Evolutionary conservation across 2,113 vertebrate genomes (phyloP).

Genomic region (Atherinomorus stipes): DNA sequence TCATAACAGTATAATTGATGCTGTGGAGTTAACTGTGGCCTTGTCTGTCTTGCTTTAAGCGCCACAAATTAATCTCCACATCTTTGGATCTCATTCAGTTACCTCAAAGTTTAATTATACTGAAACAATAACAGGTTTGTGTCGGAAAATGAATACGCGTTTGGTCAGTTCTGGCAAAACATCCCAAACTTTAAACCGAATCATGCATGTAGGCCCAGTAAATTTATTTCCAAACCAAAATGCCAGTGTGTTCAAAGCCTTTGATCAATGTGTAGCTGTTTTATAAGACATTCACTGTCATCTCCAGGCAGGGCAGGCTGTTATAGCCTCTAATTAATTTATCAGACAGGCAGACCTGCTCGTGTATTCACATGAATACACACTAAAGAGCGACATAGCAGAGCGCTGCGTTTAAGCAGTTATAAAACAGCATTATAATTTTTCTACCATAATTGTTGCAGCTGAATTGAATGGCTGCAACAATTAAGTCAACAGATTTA

Average conservation of each 20-base stretch:
- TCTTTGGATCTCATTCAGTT: neutral
- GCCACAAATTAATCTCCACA: neutral
- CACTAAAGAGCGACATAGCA: constrained; percentile 1
- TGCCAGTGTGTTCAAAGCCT: constrained; percentile 77
- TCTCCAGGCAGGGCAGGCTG: constrained; percentile 67
- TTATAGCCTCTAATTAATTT: constrained; percentile 72
- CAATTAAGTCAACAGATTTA: no score
- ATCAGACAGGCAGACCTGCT: constrained; percentile 33
- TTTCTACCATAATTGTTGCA: constrained; percentile 2
- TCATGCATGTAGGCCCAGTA: neutral
- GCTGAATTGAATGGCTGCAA: neutral
- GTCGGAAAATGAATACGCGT: neutral
- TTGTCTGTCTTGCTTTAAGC: constrained; percentile 1
- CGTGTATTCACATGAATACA: neutral
- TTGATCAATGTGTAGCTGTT: constrained; percentile 77
- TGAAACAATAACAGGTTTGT: neutral
- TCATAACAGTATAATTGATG: no score
- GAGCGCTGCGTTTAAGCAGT: neutral
- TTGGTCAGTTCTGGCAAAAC: neutral
- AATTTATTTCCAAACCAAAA: constrained; percentile 66
- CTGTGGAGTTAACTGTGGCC: neutral
- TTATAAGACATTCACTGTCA: constrained; percentile 72
- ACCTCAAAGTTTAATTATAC: neutral
- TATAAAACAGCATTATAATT: neutral
- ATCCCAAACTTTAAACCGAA: neutral